Evolutionary conservation across 1,140 invertebrate genomes (phyloP).

Genomic region (Cryptotermes secundus): DNA sequence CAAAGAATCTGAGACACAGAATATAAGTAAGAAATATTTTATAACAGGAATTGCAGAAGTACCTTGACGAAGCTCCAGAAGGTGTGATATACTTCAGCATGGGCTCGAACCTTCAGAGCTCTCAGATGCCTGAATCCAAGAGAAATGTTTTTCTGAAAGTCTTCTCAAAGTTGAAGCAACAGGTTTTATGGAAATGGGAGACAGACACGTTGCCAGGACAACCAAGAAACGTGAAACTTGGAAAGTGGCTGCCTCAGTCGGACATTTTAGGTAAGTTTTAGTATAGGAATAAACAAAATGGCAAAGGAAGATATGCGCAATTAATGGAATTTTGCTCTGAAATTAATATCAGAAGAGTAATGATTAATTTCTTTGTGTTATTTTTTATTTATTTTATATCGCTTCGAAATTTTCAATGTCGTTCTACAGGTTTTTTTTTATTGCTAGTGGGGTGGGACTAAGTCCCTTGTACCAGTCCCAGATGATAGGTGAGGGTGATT

Average conservation of each 20-base stretch:
- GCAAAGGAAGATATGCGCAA: too few species aligned
- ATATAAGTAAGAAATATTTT: not conserved
- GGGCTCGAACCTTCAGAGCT: slow-evolving; percentile 47
- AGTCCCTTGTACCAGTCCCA: too few species aligned
- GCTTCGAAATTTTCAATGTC: too few species aligned
- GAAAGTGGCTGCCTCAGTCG: slow-evolving; percentile 70
- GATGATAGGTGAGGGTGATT: too few species aligned
- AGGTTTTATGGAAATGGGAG: slow-evolving; percentile 64
- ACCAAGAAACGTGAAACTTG: slow-evolving; percentile 59
- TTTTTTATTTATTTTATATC: too few species aligned
- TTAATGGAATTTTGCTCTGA: too few species aligned
- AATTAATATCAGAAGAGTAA: too few species aligned
- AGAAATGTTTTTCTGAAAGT: slow-evolving; percentile 51
- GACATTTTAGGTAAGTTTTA: slow-evolving; percentile 52
- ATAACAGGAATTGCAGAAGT: slow-evolving; percentile 42
- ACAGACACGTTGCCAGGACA: slow-evolving; percentile 48
- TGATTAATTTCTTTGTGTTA: too few species aligned
- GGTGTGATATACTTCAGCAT: slow-evolving; percentile 52
- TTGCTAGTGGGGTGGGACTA: too few species aligned
- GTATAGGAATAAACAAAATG: too few species aligned
- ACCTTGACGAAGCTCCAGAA: slow-evolving; percentile 41
- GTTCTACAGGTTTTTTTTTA: too few species aligned
- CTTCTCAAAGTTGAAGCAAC: slow-evolving; percentile 58
- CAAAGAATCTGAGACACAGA: too few species aligned
- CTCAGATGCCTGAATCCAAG: slow-evolving; percentile 44